Evolutionary conservation across 2,113 vertebrate species (phyloP), one percentile per base, ranked within the genome.

Genomic region (Tursiops truncatus): DNA sequence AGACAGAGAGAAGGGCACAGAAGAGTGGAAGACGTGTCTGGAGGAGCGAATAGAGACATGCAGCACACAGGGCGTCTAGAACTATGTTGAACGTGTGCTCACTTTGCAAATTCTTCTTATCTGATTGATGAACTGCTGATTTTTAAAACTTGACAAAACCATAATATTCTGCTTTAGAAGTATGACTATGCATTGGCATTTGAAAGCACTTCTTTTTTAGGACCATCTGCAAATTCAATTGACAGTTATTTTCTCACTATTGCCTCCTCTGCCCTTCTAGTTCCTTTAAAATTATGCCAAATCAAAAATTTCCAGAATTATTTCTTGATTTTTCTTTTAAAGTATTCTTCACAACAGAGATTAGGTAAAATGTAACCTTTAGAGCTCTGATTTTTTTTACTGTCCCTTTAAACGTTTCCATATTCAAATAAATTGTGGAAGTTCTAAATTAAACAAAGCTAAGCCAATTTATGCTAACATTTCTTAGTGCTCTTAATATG

Each of bases 131-230:
- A 91, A 77, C 56, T 83, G 31, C 77, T 83, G 25, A 71, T 92
- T 90, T 96, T 28, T 47, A 53, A 96, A 91, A 60, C n/a, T 82
- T 74, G 41, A 82, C 53, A 94, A 82, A 96, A 58, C 11, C 50
- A 77, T 91, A 50, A 56, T 88, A 81, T 87, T 91, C 50, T 91
- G 41, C 87, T 76, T 83, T 82, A 83, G 81, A 94, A 81, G 36
- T 77, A 83, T 96, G 44, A 97, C 67, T 95, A 20, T 86, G 50
- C 73, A 86, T 76, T 91, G 80, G 47, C 68, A 93, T 90, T 96
- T 85, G 81, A 90, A 94, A 95, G 41, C 36, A 86, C 36, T 90
- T 96, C 70, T 62, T 70, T 96, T 86, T 93, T 63, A 79, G 31
- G 41, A 89, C 25, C 21, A 88, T 96, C 70, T 95, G 58, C 60